Conservation (phyloP, 2,797 vertebrate genomes). For the Masticophis lateralis region DNA sequence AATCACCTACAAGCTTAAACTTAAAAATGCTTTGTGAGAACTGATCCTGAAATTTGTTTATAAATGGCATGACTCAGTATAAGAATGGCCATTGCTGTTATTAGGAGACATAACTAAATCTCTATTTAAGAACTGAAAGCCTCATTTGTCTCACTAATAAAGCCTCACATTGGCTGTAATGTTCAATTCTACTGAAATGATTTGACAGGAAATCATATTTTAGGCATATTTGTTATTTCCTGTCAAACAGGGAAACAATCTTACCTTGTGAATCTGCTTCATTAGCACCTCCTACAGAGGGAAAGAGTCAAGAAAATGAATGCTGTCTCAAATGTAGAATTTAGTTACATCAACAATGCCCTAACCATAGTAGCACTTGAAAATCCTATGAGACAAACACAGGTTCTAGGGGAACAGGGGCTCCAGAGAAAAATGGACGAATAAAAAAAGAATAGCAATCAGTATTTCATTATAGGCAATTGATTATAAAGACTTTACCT, state of each 20-base stretch:
- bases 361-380: not conserved
- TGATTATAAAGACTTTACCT: not conserved
- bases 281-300: constrained; percentile 89
- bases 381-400: not conserved
- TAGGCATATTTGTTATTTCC: not conserved
- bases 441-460: not conserved
- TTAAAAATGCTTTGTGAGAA: not conserved
- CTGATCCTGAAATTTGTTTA: not conserved
- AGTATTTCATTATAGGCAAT: not conserved
- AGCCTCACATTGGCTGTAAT: not conserved
- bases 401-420: not conserved
- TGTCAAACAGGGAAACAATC: constrained; percentile 43
- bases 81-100: not conserved
- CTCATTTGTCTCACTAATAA: not conserved
- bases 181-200: not conserved
- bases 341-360: not conserved
- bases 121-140: not conserved
- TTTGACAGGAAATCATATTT: not conserved
- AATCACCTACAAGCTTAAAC: not conserved
- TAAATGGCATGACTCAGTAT: not conserved
- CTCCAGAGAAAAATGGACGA: not conserved
- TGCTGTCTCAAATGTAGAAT: not conserved
- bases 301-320: constrained; percentile 45
- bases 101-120: not conserved
- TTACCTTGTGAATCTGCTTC: constrained; percentile 99